Percentiles rank a stretch among this genome's conserved stretches.
These are phyloP conservation scores for Discoglossus pictus DNA, from an alignment of 2,797 vertebrate genomes.

Conservation along the genomic window DNA sequence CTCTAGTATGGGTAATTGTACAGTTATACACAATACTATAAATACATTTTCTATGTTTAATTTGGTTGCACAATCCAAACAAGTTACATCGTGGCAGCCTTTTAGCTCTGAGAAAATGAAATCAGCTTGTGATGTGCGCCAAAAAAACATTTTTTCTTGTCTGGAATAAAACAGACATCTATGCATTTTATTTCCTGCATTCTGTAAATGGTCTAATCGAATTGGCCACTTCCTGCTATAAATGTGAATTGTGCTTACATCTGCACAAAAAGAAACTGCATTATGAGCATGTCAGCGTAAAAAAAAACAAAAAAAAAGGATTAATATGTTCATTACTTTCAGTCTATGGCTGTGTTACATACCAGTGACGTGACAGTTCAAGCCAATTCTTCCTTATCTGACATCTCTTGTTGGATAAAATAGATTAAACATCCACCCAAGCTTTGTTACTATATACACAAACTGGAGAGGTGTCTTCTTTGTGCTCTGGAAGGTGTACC, in stretches of 20 bases:
- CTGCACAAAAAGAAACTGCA: not conserved
- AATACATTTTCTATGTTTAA: no score
- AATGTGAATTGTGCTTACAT: slow-evolving; percentile 8
- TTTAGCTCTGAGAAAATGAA: slow-evolving; percentile 12
- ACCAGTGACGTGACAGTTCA: slow-evolving; percentile 24
- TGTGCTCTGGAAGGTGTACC: not conserved
- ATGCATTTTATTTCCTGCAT: slow-evolving; percentile 24
- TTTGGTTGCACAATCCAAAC: not conserved
- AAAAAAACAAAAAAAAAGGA: not conserved
- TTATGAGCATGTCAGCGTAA: no score
- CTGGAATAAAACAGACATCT: slow-evolving; percentile 9
- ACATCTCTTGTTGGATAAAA: slow-evolving; percentile 15
- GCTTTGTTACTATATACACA: not conserved
- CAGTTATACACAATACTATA: no score
- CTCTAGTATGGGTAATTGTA: no score
- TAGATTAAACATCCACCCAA: slow-evolving; percentile 9
- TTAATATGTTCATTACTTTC: not conserved
- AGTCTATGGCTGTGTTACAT: slow-evolving; percentile 34
- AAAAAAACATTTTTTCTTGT: slow-evolving; percentile 28
- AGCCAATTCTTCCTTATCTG: slow-evolving; percentile 20
- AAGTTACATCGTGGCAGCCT: not conserved
- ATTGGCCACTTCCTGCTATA: no score
- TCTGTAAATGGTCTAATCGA: not conserved
- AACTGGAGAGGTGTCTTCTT: not conserved
- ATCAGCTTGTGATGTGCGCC: not conserved